Conservation (phyloP, 2,113 vertebrate species). For the Corvus hawaiiensis region DNA sequence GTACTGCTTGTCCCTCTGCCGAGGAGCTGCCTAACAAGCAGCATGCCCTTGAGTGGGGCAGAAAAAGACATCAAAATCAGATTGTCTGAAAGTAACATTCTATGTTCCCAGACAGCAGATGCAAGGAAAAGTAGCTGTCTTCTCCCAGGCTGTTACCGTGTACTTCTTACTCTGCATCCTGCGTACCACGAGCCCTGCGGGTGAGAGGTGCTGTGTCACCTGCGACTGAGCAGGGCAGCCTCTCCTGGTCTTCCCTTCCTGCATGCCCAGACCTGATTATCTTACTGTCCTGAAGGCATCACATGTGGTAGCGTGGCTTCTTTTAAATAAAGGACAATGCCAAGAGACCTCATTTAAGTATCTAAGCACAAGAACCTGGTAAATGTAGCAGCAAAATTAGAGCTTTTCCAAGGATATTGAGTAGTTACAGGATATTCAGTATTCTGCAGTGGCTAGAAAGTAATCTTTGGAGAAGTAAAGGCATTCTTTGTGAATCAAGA, state of each 20-base stretch:
- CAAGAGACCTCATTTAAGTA: background rate
- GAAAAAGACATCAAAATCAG: background rate
- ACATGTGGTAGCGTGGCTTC: background rate
- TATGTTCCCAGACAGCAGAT: background rate
- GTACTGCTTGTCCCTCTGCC: background rate
- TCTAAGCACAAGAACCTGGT: background rate
- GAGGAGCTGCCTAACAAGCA: background rate
- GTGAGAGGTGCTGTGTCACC: background rate
- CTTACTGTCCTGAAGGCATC: background rate
- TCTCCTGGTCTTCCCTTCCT: background rate
- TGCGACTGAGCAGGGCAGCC: background rate
- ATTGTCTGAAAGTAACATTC: background rate
- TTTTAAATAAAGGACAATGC: background rate
- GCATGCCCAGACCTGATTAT: background rate
- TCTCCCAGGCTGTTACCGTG: background rate
- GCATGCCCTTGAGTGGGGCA: background rate
- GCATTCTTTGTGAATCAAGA: background rate
- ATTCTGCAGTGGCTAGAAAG: background rate
- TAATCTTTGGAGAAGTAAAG: background rate
- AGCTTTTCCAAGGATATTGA: background rate
- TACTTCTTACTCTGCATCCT: background rate
- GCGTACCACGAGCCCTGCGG: background rate
- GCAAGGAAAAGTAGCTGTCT: background rate
- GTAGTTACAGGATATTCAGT: background rate
- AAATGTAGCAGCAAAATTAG: background rate